Base-by-base conservation (phyloP, 2,797 vertebrate genomes). In the Gymnoscopelus braueri region DNA sequence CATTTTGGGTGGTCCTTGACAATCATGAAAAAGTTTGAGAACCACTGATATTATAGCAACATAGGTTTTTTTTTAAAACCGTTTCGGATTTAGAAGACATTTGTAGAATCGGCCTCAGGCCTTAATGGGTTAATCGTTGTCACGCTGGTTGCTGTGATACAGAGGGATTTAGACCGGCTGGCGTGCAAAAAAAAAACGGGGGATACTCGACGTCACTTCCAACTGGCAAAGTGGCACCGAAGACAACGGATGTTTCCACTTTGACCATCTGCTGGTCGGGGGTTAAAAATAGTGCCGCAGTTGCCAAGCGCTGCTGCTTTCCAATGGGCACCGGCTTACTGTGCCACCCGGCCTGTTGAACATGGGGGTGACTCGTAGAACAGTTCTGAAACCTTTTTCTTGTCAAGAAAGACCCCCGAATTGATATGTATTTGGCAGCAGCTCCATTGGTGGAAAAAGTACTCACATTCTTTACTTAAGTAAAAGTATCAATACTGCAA, bases 211-310 rank as follows among this genome's bases (percentile, higher is more conserved):
- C 85, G 90, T 89, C 74, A 15, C 84, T 78, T 87, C 87, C 87
- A 88, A 88, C 84, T 69, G 82, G 72, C 84, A 74, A 84, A 72
- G 83, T 85, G 85, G 55, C 47, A 52, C 15, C 11, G 75, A 56
- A 82, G 83, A 57, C 64, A 89, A 82, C 24, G 70, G 78, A 72
- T 84, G 81, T 82, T 73, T 74, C 73, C 77, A 78, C 85, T 83
- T 84, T 79, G 84, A 78, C 91, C 89, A 92, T 94, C 91, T 94
- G 91, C 86, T 87, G 35, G 72, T 2, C 5, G 35, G 69, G 56
- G 69, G 78, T 81, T 87, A 90, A 86, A 92, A 91, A 91, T 93
- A 93, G 92, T 54, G 78, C 70, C 75, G 63, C 86, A 85, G 86
- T 88, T 86, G 88, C 88, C 84, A 80, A 72, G 81, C 76, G 59